Conservation (phyloP, 92 coral and sea anemone genomes). For the Epizoanthus fatuus region DNA sequence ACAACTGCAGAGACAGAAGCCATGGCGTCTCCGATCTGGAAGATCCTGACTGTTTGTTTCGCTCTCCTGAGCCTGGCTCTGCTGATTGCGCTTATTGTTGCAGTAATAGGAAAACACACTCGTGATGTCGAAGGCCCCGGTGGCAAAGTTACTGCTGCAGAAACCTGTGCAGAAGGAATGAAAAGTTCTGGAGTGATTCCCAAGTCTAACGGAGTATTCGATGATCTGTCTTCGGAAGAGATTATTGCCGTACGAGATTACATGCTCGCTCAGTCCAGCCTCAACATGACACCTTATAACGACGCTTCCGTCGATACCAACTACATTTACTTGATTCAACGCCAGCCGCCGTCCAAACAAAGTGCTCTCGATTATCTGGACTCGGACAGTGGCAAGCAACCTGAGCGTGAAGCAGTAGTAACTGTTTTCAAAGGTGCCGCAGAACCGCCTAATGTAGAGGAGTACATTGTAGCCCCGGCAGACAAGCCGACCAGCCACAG, state of each 20-base stretch:
- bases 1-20: too few relatives aligned
- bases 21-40: constrained; percentile 1
- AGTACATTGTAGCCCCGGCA: constrained; percentile 61
- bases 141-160: not conserved
- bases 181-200: constrained; percentile 5
- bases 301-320: constrained; percentile 51
- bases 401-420: constrained; percentile 60
- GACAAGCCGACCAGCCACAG: constrained; percentile 54
- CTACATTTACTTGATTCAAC: constrained; percentile 63
- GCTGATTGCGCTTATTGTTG: constrained; percentile 8
- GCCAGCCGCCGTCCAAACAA: constrained; percentile 56
- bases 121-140: constrained; percentile 24
- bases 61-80: not conserved
- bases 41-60: constrained; percentile 22
- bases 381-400: constrained; percentile 44
- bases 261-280: constrained; percentile 50
- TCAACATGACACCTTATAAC: constrained; percentile 56
- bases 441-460: constrained; percentile 61
- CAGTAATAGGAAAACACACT: not conserved
- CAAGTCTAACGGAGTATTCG: constrained; percentile 65
- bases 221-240: constrained; percentile 65
- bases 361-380: constrained; percentile 54
- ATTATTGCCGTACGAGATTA: constrained; percentile 69
- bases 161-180: not conserved
- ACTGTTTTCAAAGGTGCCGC: constrained; percentile 68